A percentile compares a stretch with the other conserved stretches of the same genome.
Conservation (phyloP, 2,888 invertebrate species). For the Ormyrus rosae region DNA sequence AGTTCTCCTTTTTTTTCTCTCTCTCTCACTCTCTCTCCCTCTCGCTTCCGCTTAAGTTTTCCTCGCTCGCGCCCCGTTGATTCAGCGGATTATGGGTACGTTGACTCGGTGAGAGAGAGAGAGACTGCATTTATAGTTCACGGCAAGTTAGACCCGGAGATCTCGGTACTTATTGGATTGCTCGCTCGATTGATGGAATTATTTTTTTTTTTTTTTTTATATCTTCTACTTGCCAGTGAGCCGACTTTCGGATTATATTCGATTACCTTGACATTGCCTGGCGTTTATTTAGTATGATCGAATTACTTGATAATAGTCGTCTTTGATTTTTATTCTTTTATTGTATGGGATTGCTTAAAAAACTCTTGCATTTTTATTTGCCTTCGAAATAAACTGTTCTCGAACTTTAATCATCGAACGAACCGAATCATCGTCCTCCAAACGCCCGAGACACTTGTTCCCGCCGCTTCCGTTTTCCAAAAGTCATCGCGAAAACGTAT, state of each 20-base stretch:
- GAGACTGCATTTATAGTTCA: slow-evolving; percentile 8
- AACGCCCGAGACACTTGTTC: background rate
- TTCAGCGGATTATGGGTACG: slow-evolving; percentile 53
- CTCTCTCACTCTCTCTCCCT: background rate
- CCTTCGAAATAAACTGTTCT: too few relatives aligned
- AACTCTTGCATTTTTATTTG: too few relatives aligned
- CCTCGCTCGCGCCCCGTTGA: slow-evolving; percentile 31
- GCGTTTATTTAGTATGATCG: background rate
- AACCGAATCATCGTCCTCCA: too few relatives aligned
- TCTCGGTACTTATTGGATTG: slow-evolving; percentile 10
- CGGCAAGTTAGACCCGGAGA: background rate
- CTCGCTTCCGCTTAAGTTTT: slow-evolving; percentile 22
- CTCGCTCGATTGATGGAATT: background rate
- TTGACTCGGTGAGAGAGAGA: slow-evolving; percentile 39
- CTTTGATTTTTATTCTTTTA: too few relatives aligned
- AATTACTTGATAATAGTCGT: too few relatives aligned
- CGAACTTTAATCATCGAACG: too few relatives aligned
- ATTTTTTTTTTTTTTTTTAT: too few relatives aligned
- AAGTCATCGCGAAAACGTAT: background rate
- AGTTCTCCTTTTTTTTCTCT: slow-evolving; percentile 21
- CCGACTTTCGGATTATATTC: background rate
- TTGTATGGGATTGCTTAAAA: too few relatives aligned
- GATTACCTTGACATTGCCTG: background rate
- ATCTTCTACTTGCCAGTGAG: too few relatives aligned
- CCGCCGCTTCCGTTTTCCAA: background rate